Evolutionary conservation across 2,888 invertebrate genomes (phyloP), one percentile per base, ranked within the genome.

Genomic region (Mactromeris polynyma): DNA sequence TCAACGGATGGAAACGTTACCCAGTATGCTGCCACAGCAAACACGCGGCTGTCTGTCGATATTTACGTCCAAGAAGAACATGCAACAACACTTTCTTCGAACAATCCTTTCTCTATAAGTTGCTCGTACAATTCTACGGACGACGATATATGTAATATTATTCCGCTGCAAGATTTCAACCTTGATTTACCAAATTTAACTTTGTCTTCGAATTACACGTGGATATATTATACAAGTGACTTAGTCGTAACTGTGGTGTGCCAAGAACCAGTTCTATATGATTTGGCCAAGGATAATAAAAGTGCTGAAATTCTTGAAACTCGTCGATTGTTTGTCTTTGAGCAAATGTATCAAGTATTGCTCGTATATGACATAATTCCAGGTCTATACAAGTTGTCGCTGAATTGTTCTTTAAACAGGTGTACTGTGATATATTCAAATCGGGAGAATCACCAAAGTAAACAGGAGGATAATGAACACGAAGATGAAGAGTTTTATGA

Each of bases 201-300:
- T 33, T 1, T 26, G 31, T 73, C 73, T 19, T 36, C 26, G 19
- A 73, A 73, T 73, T 36, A 73, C 73, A 73, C 31, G n/a, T 83
- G 83, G 83, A 73, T 69, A n/a, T 83, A 83, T 73, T 31, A 31
- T 46, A 19, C 73, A 38, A 31, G 31, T 42, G 83, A 73, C 26
- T 7, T 73, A 73, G n/a, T 21, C 0, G 6, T 83, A 31, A 64
- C 38, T 17, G 38, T 83, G 11, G 1, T 83, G n/a, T 83, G 69
- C 46, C 73, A 21, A 9, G 36, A 33, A 17, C 4, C 31, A 33
- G 73, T 73, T 73, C 11, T 26, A 14, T 73, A 36, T 33, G 73
- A 33, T 0, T 33, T 73, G 17, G 33, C 11, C n/a, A 33, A 73
- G 6, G 19, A 14, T 73, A 33, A 33, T 33, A 11, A 17, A 73